Base-by-base conservation (phyloP, 1,140 invertebrate genomes). In the Teleogryllus occipitalis region DNA sequence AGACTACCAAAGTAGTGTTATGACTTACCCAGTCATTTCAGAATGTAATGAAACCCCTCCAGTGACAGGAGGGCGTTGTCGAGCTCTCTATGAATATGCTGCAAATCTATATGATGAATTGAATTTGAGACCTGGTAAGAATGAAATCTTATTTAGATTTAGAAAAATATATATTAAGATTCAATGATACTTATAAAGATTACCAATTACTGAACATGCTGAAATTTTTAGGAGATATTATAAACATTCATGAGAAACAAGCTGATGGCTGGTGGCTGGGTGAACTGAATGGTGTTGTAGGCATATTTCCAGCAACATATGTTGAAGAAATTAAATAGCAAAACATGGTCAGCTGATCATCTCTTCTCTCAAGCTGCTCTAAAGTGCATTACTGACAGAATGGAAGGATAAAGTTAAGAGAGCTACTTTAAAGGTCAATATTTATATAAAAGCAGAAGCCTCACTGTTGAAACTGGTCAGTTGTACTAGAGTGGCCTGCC, bases 191-290 rank as follows among this genome's bases (percentile, higher is more conserved):
- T 77, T 46, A 18, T 72, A 8, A 39, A 79, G 74, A 21, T 54
- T 12, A 7, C 12, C 4, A 49, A 74, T 21, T 18, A 74, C 27
- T 39, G 27, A 39, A 39, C 5, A 39, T 39, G 27, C 5, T 82
- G 54, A 0, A 82, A 75, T 79, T 76, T 85, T n/a, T 87, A 93
- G 92, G 96, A 82, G 95, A 98, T 85, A 87, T 96, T 14, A 95
- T 98, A 82, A 93, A 93, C 80, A 92, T 98, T 47, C 95, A 95
- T 85, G 93, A 95, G 83, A 97, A 97, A 84, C 94, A 97, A 84
- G 92, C 93, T n/a, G 95, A 97, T 84, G 96, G 95, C 8, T 98
- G 96, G 96, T 98, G 96, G 96, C 91, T 96, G 77, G 96, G 96
- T 12, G 95, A 97, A 82, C 89, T 96, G 75, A 91, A 93, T 80